A percentile compares a stretch with the other conserved stretches of the same genome.
Evolutionary conservation across 2,797 vertebrate species (phyloP).

Genomic region (Eleutherodactylus coqui): DNA sequence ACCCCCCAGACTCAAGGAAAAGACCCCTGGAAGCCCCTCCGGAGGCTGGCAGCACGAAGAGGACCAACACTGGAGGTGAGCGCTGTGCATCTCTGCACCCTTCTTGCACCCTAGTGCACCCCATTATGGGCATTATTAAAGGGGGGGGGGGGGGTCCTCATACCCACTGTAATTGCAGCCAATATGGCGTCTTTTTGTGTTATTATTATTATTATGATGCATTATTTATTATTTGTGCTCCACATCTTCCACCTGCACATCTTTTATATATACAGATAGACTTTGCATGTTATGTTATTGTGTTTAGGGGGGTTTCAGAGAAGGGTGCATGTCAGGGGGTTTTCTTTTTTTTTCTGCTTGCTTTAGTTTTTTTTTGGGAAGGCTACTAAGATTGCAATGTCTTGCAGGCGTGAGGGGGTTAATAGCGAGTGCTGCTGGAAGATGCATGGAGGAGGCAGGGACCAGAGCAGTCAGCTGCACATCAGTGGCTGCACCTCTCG

Average conservation of each 20-base stretch:
- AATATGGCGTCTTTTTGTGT: slow-evolving; percentile 78
- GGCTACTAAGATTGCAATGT: not conserved
- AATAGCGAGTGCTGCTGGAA: slow-evolving; percentile 60
- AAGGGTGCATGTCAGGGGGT: not conserved
- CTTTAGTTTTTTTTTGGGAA: no score
- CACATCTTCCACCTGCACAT: slow-evolving; percentile 41
- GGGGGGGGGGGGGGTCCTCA: slow-evolving; percentile 61
- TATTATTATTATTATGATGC: slow-evolving; percentile 51
- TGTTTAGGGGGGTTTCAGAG: not conserved
- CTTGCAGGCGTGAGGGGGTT: slow-evolving; percentile 40
- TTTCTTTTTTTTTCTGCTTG: not conserved
- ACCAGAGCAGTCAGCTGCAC: slow-evolving; percentile 63
- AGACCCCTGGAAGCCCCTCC: slow-evolving; percentile 82
- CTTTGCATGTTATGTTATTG: not conserved
- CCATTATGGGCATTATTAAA: no score
- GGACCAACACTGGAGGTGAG: slow-evolving; percentile 83
- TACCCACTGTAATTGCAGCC: slow-evolving; percentile 75
- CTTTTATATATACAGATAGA: slow-evolving; percentile 22
- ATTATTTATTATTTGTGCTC: slow-evolving; percentile 11
- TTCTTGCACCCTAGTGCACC: no score
- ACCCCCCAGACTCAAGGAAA: slow-evolving; percentile 82
- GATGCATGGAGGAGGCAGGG: slow-evolving; percentile 61
- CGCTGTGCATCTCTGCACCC: no score
- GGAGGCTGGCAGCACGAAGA: slow-evolving; percentile 83
- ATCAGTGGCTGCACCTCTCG: slow-evolving; percentile 60